A percentile compares a stretch with the other conserved stretches of the same genome.
phyloP scores from a whole-genome alignment of 2,888 invertebrate genomes.

The Gibbula magus region DNA sequence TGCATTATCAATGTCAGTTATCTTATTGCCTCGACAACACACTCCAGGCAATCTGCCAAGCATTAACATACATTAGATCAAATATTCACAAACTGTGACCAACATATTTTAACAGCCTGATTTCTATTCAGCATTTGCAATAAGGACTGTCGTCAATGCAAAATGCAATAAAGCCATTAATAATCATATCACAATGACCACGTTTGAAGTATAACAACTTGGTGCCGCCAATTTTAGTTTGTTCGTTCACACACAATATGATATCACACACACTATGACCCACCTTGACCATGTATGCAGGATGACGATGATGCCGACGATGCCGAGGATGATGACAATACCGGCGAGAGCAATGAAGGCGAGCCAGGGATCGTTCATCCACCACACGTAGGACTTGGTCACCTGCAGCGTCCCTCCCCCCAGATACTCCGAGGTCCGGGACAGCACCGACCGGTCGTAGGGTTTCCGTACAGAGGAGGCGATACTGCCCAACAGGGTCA shows the following conservation, averaged over 20 bases:
- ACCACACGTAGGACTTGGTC: slow-evolving; percentile 62
- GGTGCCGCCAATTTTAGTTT: too few relatives aligned
- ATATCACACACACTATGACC: too few relatives aligned
- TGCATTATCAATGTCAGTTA: too few relatives aligned
- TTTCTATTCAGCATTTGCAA: too few relatives aligned
- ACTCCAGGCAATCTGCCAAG: too few relatives aligned
- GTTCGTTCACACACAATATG: slow-evolving; percentile 79
- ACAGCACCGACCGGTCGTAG: slow-evolving; percentile 34
- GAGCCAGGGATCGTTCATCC: slow-evolving; percentile 83
- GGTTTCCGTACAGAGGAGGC: slow-evolving; percentile 45
- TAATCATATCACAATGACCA: not conserved
- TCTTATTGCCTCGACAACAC: not conserved
- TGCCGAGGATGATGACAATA: slow-evolving; percentile 88
- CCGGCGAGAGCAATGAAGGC: slow-evolving; percentile 90
- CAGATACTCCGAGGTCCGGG: slow-evolving; percentile 20
- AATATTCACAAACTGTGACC: too few relatives aligned
- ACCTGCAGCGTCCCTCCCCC: slow-evolving; percentile 34
- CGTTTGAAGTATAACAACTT: not conserved
- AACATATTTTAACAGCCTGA: too few relatives aligned
- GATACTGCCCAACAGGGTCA: not conserved
- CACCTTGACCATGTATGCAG: slow-evolving; percentile 94
- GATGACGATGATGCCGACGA: slow-evolving; percentile 92
- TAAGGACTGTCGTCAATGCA: not conserved
- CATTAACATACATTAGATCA: too few relatives aligned
- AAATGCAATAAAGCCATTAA: not conserved